Evolutionary conservation across 2,113 vertebrate species (phyloP), one percentile per base, ranked within the genome.

Genomic region (Phrynosoma platyrhinos): DNA sequence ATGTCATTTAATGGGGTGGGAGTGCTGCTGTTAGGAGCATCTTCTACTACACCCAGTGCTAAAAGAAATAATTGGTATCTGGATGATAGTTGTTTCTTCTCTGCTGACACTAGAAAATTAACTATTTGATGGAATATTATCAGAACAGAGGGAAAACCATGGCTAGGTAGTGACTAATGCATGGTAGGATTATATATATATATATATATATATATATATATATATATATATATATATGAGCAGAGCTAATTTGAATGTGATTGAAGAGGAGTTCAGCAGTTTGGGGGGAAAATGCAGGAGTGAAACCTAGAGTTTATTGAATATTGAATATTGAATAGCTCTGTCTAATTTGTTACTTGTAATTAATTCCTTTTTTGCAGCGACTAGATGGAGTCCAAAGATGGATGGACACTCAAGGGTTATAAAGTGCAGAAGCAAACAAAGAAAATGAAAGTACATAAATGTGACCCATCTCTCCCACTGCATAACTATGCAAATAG

Each of bases 51-150:
- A 76, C 42, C 30, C n/a, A 75, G 69, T 75, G 78, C 25, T 1
- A 2, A 72, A 85, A 75, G 81, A 89, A 83, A 85, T 80, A 69
- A 87, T 79, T 89, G 55, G 47, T 79, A 9, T 20, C 14, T 79
- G 14, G 62, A 83, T 88, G 84, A 64, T 53, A 58, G 30, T 30
- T 87, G 30, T 71, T 83, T 87, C 18, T 68, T 40, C 58, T 90
- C 84, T 75, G 79, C 77, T 92, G 89, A 71, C 47, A 79, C 68
- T 42, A 89, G 62, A 36, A 76, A 88, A 88, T 91, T 77, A 93
- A 87, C 69, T 79, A 75, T 91, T 18, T 69, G 25, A 79, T 92
- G 78, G 68, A 93, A 86, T 36, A 89, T 74, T 75, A n/a, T 13
- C 64, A 5, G 32, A 78, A 52, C 2, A 52, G 16, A 30, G 53